These are phyloP conservation scores for Bombus balteatus DNA, from an alignment of 1,140 invertebrate species.

Conservation along the genomic window DNA sequence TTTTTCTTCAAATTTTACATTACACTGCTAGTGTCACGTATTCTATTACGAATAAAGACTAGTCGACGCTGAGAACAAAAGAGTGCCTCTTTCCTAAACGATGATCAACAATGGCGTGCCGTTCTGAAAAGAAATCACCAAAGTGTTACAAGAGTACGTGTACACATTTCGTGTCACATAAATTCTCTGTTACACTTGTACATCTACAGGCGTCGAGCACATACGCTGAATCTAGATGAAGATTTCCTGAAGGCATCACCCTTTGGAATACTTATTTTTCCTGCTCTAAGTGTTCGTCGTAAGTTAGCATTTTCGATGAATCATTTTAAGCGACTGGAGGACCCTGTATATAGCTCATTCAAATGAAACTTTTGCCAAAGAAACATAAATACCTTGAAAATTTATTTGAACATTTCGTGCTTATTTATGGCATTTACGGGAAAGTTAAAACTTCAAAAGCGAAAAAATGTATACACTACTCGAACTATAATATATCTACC, in stretches of 20 bases:
- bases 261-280: neutral
- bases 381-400: no score
- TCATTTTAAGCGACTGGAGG: neutral
- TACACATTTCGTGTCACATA: conserved; percentile 30
- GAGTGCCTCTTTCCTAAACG: conserved; percentile 4
- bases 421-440: no score
- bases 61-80: neutral
- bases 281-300: neutral
- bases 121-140: conserved; percentile 21
- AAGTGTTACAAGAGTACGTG: conserved; percentile 9
- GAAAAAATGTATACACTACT: no score
- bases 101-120: conserved; percentile 24
- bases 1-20: conserved; percentile 9
- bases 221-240: conserved; percentile 1
- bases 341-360: neutral
- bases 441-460: no score
- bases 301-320: neutral
- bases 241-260: neutral
- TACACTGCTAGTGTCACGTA: neutral
- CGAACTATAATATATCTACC: no score
- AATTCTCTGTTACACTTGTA: conserved; percentile 14
- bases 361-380: neutral
- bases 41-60: conserved; percentile 25
- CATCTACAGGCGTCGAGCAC: neutral
- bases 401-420: no score